Evolutionary conservation across 2,797 vertebrate species (phyloP).

Genomic region (Pseudomugil tenellus): DNA sequence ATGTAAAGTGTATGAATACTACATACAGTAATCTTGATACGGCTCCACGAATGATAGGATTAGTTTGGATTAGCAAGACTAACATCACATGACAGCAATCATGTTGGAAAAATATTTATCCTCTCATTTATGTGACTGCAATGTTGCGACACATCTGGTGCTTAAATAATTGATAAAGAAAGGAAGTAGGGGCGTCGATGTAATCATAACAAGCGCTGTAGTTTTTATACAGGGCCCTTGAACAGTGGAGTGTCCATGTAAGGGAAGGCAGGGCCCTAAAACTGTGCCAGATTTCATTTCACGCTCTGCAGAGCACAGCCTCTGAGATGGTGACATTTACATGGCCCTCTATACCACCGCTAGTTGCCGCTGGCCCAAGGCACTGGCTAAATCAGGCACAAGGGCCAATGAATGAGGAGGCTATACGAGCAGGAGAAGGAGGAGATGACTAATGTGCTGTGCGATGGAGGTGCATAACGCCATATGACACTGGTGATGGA

Average conservation of each 20-base stretch:
- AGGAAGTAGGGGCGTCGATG: constrained; percentile 59
- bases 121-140: constrained; percentile 13
- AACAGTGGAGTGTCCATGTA: constrained; percentile 70
- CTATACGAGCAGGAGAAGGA: constrained; percentile 50
- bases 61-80: constrained; percentile 54
- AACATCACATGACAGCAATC: constrained; percentile 42
- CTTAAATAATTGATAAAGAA: constrained; percentile 57
- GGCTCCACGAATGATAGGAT: constrained; percentile 55
- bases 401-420: constrained; percentile 70
- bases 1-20: constrained; percentile 25
- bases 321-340: constrained; percentile 87
- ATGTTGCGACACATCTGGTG: constrained; percentile 11
- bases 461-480: constrained; percentile 28
- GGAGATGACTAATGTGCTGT: constrained; percentile 50
- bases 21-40: constrained; percentile 51
- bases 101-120: constrained; percentile 33
- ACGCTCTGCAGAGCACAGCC: constrained; percentile 88
- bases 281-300: constrained; percentile 93
- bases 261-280: constrained; percentile 82
- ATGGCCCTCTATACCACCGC: constrained; percentile 79
- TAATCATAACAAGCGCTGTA: constrained; percentile 74
- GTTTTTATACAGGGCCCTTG: constrained; percentile 64
- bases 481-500: constrained; percentile 19
- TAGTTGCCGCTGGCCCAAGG: constrained; percentile 83
- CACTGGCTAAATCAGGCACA: constrained; percentile 82